Evolutionary conservation across 92 coral and sea anemone species (phyloP).

Genomic region (Actinostola sp.): DNA sequence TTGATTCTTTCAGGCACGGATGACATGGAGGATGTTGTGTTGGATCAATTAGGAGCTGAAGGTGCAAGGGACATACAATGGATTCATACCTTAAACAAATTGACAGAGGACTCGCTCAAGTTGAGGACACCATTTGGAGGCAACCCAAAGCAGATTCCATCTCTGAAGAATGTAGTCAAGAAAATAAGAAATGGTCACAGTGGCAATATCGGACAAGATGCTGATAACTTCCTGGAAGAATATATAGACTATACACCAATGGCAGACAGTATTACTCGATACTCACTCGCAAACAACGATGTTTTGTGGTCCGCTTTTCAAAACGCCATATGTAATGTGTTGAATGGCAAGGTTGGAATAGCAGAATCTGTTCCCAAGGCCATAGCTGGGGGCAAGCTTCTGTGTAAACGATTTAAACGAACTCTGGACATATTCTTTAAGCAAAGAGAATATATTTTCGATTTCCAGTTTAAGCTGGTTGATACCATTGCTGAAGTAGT

Average conservation of each 20-base stretch:
- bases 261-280: slow-evolving; percentile 41
- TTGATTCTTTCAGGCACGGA: slow-evolving; percentile 46
- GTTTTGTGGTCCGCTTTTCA: slow-evolving; percentile 45
- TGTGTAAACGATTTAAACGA: slow-evolving; percentile 52
- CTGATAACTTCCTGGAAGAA: slow-evolving; percentile 43
- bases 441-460: slow-evolving; percentile 53
- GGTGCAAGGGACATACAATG: slow-evolving; percentile 6
- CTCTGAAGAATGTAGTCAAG: slow-evolving; percentile 18
- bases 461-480: slow-evolving; percentile 56
- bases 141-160: slow-evolving; percentile 41
- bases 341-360: slow-evolving; percentile 36
- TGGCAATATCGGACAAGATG: slow-evolving; percentile 14
- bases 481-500: slow-evolving; percentile 44
- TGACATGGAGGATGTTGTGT: slow-evolving; percentile 6
- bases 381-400: slow-evolving; percentile 24
- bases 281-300: slow-evolving; percentile 33
- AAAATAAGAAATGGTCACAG: slow-evolving; percentile 20
- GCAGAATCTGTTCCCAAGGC: slow-evolving; percentile 23
- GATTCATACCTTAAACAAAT: slow-evolving; percentile 10
- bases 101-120: slow-evolving; percentile 12
- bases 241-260: slow-evolving; percentile 49
- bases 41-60: slow-evolving; percentile 36
- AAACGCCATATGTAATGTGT: slow-evolving; percentile 35
- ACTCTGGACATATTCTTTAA: slow-evolving; percentile 47
- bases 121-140: slow-evolving; percentile 25